Evolutionary conservation across 2,113 vertebrate species (phyloP), one percentile per base, ranked within the genome.

Genomic region (Phrynocephalus versicolor): DNA sequence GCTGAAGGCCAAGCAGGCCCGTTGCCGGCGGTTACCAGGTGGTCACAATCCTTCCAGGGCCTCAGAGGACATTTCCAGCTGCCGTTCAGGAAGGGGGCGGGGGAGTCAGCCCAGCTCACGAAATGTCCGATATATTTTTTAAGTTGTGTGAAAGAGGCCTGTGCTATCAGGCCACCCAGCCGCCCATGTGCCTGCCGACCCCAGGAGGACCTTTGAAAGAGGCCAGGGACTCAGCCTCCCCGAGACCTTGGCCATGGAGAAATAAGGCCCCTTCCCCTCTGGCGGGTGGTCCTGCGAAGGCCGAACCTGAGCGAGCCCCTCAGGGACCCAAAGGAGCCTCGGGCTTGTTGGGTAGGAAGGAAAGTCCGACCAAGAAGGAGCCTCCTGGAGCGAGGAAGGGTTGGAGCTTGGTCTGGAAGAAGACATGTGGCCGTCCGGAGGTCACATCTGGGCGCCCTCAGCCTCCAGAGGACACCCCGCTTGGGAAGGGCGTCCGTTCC

Each of bases 71-170:
- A 25, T 3, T 21, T 35, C 21, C 62, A 67, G 78, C 39, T 62
- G 67, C 27, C 51, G n/a, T 9, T 57, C 30, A 10, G 10, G 13
- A 13, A 13, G 41, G 37, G 23, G 30, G 14, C 35, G 67, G 33
- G 18, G n/a, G 3, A 73, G 1, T 23, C 65, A 21, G 30, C 14
- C 39, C n/a, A 33, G 58, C n/a, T 41, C 8, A 3, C 23, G 76
- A 51, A 35, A 86, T 86, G 84, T 73, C 84, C 37, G 77, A 73
- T 5, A 35, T 86, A 13, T 60, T 86, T 35, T 12, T 73, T 6
- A 73, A 77, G 84, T 80, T 80, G 57, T 79, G 78, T 37, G 70
- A 86, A 2, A 64, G 25, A 23, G 62, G 39, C 21, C 30, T n/a
- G 10, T 62, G 39, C 78, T 19, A 65, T 1, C 73, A 37, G 16